Evolutionary conservation across 2,888 invertebrate species (phyloP).

Genomic region (Xestia sexstrigata): DNA sequence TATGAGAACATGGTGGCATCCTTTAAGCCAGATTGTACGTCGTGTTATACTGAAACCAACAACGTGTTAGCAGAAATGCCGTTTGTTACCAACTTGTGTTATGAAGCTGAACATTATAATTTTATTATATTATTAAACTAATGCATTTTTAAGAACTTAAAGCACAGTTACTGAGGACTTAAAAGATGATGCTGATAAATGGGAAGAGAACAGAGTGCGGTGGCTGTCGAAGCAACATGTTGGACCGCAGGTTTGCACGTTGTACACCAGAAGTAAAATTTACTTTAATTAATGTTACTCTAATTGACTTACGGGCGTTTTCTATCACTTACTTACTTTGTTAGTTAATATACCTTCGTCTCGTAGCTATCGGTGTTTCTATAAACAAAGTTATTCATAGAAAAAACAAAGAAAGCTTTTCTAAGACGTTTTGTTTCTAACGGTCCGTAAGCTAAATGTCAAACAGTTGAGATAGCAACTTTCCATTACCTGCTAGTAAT

Average conservation of each 20-base stretch:
- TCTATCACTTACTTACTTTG: too few species aligned
- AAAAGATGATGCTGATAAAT: background rate
- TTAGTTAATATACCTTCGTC: too few species aligned
- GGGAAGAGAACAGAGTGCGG: background rate
- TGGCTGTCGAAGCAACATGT: background rate
- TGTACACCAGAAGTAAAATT: background rate
- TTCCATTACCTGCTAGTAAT: too few species aligned
- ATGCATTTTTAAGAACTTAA: background rate
- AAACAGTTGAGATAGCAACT: too few species aligned
- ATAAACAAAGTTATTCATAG: too few species aligned
- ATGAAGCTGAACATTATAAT: background rate
- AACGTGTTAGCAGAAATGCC: background rate
- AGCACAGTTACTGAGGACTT: background rate
- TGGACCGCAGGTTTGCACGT: background rate
- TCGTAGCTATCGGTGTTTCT: too few species aligned
- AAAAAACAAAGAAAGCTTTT: too few species aligned
- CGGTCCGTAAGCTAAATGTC: too few species aligned
- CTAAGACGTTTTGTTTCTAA: too few species aligned
- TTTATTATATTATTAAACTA: background rate
- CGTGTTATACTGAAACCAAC: conserved; percentile 13
- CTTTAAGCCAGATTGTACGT: conserved; percentile 50
- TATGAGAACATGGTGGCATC: conserved; percentile 41
- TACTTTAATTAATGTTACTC: too few species aligned
- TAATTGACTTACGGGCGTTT: too few species aligned
- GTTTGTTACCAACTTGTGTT: conserved; percentile 5